phyloP scores from a whole-genome alignment of 2,888 invertebrate species.

The Cynaeus angustus region DNA sequence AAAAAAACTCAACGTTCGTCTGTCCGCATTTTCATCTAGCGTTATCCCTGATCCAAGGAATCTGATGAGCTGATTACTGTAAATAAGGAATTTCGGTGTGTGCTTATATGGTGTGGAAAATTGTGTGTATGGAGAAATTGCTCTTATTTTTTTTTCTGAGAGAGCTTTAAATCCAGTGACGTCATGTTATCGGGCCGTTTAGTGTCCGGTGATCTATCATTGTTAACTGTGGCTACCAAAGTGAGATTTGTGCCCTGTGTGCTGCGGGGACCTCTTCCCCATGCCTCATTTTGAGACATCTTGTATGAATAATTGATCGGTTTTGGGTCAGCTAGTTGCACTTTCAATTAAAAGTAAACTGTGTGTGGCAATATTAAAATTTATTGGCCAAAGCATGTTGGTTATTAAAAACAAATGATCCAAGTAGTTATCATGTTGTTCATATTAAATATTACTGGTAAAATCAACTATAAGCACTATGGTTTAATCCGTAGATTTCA shows the following conservation, averaged over 20 bases:
- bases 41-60: conserved; percentile 55
- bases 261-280: conserved; percentile 53
- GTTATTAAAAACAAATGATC: too few species aligned
- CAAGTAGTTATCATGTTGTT: too few species aligned
- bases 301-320: conserved; percentile 62
- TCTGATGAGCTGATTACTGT: conserved; percentile 59
- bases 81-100: conserved; percentile 45
- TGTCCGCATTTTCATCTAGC: conserved; percentile 56
- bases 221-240: conserved; percentile 62
- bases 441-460: too few species aligned
- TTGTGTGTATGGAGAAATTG: conserved; percentile 13
- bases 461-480: too few species aligned
- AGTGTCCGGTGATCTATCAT: conserved; percentile 61
- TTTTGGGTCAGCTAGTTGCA: conserved; percentile 42
- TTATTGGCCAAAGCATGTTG: too few species aligned
- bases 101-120: conserved; percentile 16
- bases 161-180: conserved; percentile 46
- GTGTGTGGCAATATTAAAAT: background rate
- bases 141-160: conserved; percentile 19
- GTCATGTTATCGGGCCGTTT: conserved; percentile 53
- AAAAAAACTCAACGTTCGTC: conserved; percentile 53
- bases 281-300: conserved; percentile 51
- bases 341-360: conserved; percentile 45
- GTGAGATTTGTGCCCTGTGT: conserved; percentile 65
- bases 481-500: too few species aligned